A percentile compares a stretch with the other conserved stretches of the same genome.
Evolutionary conservation across 2,113 vertebrate genomes (phyloP).

Genomic region (Hippocampus guttulatus): DNA sequence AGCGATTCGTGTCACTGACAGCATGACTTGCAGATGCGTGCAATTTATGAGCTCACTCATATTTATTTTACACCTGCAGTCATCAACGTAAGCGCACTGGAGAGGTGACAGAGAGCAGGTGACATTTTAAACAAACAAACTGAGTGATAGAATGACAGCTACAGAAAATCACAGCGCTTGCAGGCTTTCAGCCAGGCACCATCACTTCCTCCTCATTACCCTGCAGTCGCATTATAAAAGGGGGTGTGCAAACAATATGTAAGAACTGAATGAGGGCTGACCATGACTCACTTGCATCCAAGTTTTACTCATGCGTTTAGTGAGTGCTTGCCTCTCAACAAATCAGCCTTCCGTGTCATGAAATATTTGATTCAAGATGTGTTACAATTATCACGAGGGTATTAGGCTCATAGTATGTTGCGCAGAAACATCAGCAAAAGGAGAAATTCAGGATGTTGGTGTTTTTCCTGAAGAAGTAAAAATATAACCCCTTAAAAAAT

Average conservation of each 20-base stretch:
- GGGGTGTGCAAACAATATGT: slow-evolving; percentile 33
- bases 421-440: not conserved
- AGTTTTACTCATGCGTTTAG: not conserved
- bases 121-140: slow-evolving; percentile 38
- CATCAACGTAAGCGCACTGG: not conserved
- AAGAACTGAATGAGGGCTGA: slow-evolving; percentile 21
- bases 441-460: not conserved
- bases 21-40: slow-evolving; percentile 1
- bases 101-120: slow-evolving; percentile 13
- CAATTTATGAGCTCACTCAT: not conserved
- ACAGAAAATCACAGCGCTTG: slow-evolving; percentile 63
- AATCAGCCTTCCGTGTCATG: not conserved
- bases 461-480: not conserved
- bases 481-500: not conserved
- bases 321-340: not conserved
- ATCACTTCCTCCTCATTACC: slow-evolving; percentile 73
- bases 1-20: slow-evolving; percentile 9
- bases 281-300: not conserved
- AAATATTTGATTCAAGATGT: not conserved
- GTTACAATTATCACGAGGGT: not conserved
- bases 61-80: slow-evolving; percentile 3
- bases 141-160: slow-evolving; percentile 51
- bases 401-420: not conserved
- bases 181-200: slow-evolving; percentile 69
- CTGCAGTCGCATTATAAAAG: slow-evolving; percentile 62